Evolutionary conservation across 2,113 vertebrate species (phyloP), one percentile per base, ranked within the genome.

Genomic region (Nibea coibor): DNA sequence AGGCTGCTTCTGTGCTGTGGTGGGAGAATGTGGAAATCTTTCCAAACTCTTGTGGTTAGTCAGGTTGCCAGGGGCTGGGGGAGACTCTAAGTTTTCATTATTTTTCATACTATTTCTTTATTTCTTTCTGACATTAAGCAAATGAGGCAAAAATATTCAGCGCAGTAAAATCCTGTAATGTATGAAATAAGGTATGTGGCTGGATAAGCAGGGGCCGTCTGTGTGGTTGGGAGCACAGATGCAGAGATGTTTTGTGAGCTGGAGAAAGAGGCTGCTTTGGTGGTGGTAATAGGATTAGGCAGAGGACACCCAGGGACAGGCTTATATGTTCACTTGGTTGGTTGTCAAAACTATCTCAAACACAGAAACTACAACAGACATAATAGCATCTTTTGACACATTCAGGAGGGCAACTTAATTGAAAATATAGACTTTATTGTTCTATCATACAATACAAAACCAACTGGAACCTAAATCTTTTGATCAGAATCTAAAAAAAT

Each of bases 351-450:
- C 80, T 84, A 74, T 88, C 87, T 83, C 64, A 83, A 92, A 89
- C 80, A 86, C 83, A 73, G 62, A 83, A 70, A 78, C 66, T 47
- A 84, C 77, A 87, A 83, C 80, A 81, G 78, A 67, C 80, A 82
- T 81, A 87, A 80, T 73, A 24, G 61, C 59, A 89, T 87, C 74
- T 87, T 85, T 88, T 70, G 64, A 91, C 84, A 87, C 80, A 91
- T 88, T 87, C 83, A 90, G 71, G 54, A 70, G 58, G 58, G 72
- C 70, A 73, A 50, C 78, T 87, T 94, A 89, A 89, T 91, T 93
- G 93, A 96, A 95, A 96, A 96, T 95, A 95, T 94, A 96, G 85
- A 93, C 91, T 96, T 95, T 96, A 95, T 95, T 95, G 82, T 93
- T 90, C 92, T 94, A 94, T 94, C 74, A 76, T 91, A 92, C 88